Evolutionary conservation across 2,113 vertebrate species (phyloP), one percentile per base, ranked within the genome.

Genomic region (Archocentrus centrarchus): DNA sequence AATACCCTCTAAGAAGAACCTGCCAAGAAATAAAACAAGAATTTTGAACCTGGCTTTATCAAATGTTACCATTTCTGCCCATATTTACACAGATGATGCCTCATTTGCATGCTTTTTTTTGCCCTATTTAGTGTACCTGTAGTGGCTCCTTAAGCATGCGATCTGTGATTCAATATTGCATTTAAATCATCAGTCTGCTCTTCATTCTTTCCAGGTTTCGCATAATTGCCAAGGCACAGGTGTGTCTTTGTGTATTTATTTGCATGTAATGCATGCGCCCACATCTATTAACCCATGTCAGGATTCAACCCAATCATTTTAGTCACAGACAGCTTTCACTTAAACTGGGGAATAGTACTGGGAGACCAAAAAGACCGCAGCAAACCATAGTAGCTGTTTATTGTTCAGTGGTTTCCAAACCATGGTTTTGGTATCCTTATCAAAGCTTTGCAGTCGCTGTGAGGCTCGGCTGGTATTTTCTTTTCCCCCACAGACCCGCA

Each of bases 391-490:
- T 88, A 59, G 73, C 61, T 79, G 75, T 82, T 77, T 44, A 85
- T 85, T 55, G 13, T 57, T 79, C 70, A 18, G 58, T 47, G 41
- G 80, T 86, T 81, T 64, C 57, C 37, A 62, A 60, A 70, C 82
- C 68, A 55, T 68, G 86, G 89, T 82, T 80, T 70, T 90, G 82
- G 82, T 87, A 39, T 83, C 63, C 20, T 75, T 47, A 59, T 84
- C 22, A 60, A 83, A 87, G 83, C 53, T 83, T 50, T 61, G 66
- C 87, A 60, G 35, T 24, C 11, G 60, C 53, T 3, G 27, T 80
- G 44, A 82, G 82, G 37, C 55, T 62, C 55, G 64, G 27, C 32
- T 85, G 79, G 82, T 75, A 53, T 55, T 10, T 41, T 59, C 35
- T 2, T 77, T 80, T 77, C 79, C 86, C 86, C 85, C 57, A 14